phyloP scores from a whole-genome alignment of 2,113 vertebrate species.

The Gambusia affinis region DNA sequence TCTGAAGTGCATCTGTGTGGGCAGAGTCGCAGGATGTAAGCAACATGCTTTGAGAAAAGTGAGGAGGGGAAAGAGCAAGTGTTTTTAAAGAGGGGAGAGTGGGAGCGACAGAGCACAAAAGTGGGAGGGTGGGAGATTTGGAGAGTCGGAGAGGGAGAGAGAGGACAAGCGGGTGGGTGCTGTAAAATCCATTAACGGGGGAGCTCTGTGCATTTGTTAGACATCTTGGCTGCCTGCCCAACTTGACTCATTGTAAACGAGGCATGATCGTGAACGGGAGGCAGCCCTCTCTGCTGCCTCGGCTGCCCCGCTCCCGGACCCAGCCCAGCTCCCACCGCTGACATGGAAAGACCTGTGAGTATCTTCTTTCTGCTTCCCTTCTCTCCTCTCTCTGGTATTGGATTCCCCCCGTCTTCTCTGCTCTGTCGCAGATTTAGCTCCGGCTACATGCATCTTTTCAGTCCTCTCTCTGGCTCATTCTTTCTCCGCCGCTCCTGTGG shows the following conservation, averaged over 20 bases:
- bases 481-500: conserved; percentile 53
- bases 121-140: conserved; percentile 60
- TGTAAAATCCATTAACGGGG: conserved; percentile 78
- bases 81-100: conserved; percentile 56
- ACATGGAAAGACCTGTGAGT: conserved; percentile 94
- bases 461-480: conserved; percentile 32
- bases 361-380: conserved; percentile 54
- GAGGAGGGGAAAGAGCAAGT: conserved; percentile 71
- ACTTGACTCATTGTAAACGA: conserved; percentile 92
- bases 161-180: conserved; percentile 66
- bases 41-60: conserved; percentile 45
- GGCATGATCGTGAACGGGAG: conserved; percentile 93
- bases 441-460: conserved; percentile 56
- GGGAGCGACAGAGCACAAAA: conserved; percentile 62
- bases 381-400: conserved; percentile 43
- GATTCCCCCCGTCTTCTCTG: conserved; percentile 30
- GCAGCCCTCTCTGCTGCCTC: conserved; percentile 83
- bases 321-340: conserved; percentile 78
- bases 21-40: conserved; percentile 20
- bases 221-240: conserved; percentile 80
- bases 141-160: conserved; percentile 45
- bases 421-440: conserved; percentile 65
- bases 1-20: neutral
- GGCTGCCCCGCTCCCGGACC: conserved; percentile 87
- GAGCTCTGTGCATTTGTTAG: conserved; percentile 76